Conservation (phyloP, 2,888 invertebrate genomes). For the Rhopalosiphum nymphaeae region DNA sequence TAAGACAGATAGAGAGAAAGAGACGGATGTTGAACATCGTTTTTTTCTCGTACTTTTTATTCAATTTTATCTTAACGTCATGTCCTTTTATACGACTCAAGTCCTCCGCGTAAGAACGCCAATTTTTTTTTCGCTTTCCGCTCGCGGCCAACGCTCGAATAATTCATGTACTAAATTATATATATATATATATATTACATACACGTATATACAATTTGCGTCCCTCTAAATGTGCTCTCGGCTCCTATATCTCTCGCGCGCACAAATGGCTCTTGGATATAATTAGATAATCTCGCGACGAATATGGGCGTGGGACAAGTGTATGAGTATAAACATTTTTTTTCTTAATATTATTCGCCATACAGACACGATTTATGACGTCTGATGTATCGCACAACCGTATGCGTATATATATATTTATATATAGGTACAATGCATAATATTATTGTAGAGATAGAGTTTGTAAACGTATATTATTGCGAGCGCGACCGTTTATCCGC, state of each 20-base stretch:
- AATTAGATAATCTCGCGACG: conserved; percentile 31
- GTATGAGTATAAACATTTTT: neutral
- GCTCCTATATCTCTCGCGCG: neutral
- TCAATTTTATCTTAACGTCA: conserved; percentile 12
- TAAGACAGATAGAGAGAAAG: neutral
- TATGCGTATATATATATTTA: neutral
- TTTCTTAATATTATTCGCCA: neutral
- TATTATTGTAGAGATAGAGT: no score
- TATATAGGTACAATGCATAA: neutral
- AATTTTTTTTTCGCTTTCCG: neutral
- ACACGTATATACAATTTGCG: neutral
- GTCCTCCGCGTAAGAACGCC: conserved; percentile 7
- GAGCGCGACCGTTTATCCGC: neutral
- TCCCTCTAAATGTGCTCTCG: conserved; percentile 7
- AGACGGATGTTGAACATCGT: neutral
- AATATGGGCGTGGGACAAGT: conserved; percentile 16
- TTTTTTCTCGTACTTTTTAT: neutral
- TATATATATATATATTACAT: neutral
- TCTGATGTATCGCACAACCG: conserved; percentile 1
- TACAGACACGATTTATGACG: conserved; percentile 36
- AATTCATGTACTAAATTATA: neutral
- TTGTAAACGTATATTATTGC: neutral
- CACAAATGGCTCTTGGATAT: conserved; percentile 26
- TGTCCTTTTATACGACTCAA: conserved; percentile 26
- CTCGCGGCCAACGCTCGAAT: conserved; percentile 21